Evolutionary conservation across 1,140 invertebrate genomes (phyloP), one percentile per base, ranked within the genome.

Genomic region (Brachionus koreanus): DNA sequence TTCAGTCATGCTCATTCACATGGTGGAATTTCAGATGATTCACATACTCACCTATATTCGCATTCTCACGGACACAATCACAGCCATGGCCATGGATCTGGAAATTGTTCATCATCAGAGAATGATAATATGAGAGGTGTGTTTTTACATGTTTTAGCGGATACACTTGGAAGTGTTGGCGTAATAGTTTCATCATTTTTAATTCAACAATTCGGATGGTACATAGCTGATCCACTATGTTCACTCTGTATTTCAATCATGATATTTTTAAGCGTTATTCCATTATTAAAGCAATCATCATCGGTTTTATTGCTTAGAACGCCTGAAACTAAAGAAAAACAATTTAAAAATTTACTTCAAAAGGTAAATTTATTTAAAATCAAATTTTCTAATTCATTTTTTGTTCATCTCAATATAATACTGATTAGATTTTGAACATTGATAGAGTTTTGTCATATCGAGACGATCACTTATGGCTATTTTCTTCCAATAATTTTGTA

Each of bases 1-100:
- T 98, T 98, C 88, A 93, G 94, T 9, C 93, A 94, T 84, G 91
- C 91, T 3, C 92, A 93, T 85, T 89, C 90, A 1, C 88, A 90
- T 84, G 85, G 86, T 3, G 86, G 88, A 5, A 43, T 69, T 39
- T 37, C 79, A 29, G 57, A 65, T 61, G 85, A 84, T 19, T 86
- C 87, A 67, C 85, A 85, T 19, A 84, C 33, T 46, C 72, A 76
- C 42, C 33, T 23, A 52, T 67, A 83, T 76, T 83, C 82, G 16
- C 86, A 86, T 82, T 81, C 74, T 65, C 85, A 87, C 82, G 85
- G 86, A 16, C 85, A 87, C 65, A 69, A 46, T 84, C 42, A 82
- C 37, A 39, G 42, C 25, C 84, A 84, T 82, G 57, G 83, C 57
- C 88, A 89, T 85, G 86, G 49, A 25, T 9, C 49, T 19, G 49